Percentiles rank a stretch among this genome's conserved stretches.
phyloP scores from a whole-genome alignment of 2,888 invertebrate genomes.

The Eristalis pertinax region DNA sequence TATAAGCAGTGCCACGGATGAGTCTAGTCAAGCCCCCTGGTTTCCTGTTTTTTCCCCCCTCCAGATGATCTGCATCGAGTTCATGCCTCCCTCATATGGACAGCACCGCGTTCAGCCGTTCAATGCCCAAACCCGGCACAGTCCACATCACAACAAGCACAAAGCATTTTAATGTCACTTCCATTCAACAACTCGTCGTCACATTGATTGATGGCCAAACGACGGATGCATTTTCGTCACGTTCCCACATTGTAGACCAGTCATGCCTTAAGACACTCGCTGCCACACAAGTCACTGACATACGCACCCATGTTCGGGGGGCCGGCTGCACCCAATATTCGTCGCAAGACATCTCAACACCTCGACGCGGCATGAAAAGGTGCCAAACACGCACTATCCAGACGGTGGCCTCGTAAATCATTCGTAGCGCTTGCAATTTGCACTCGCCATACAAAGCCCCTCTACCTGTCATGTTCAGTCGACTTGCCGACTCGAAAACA shows the following conservation, averaged over 20 bases:
- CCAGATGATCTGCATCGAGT: neutral
- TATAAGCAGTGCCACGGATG: too few relatives aligned
- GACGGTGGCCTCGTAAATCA: constrained; percentile 44
- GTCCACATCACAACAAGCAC: neutral
- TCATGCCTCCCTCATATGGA: neutral
- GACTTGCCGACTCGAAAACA: constrained; percentile 19
- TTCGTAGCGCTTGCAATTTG: constrained; percentile 26
- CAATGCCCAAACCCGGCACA: neutral
- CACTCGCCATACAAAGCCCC: constrained; percentile 29
- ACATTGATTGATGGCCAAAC: neutral
- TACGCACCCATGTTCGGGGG: neutral
- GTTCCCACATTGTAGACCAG: neutral
- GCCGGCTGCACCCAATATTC: neutral
- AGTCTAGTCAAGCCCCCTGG: too few relatives aligned
- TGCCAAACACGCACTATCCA: neutral
- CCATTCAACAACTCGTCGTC: neutral
- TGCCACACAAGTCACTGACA: neutral
- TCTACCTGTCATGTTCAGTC: constrained; percentile 34
- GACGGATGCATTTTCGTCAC: neutral
- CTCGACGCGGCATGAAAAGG: neutral
- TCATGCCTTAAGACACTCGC: neutral
- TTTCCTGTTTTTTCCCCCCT: neutral
- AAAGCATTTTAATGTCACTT: neutral
- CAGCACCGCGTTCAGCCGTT: neutral
- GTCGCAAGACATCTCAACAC: neutral